These are phyloP conservation scores for Sialis lutaria DNA, from an alignment of 2,888 invertebrate species.

Conservation along the genomic window DNA sequence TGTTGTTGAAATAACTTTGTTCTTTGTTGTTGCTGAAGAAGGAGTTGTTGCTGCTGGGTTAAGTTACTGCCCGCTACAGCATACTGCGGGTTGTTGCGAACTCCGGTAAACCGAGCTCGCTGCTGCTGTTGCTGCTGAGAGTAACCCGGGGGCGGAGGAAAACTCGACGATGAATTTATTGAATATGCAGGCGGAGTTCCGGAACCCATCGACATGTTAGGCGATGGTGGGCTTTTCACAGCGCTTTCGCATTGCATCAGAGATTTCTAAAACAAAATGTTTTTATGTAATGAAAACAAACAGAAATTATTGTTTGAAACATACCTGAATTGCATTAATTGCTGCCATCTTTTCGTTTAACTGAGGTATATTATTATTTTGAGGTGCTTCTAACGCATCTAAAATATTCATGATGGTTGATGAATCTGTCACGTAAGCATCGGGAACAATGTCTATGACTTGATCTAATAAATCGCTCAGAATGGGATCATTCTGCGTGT, in stretches of 20 bases:
- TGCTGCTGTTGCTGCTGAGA: constrained; percentile 11
- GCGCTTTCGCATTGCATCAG: constrained; percentile 63
- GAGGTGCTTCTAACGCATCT: constrained; percentile 23
- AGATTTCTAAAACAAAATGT: constrained; percentile 32
- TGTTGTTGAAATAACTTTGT: constrained; percentile 22
- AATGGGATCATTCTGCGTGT: constrained; percentile 42
- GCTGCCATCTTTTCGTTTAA: constrained; percentile 63
- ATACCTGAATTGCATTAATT: constrained; percentile 65
- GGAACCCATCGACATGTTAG: constrained; percentile 24
- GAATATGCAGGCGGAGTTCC: constrained; percentile 44
- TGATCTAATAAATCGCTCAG: constrained; percentile 73
- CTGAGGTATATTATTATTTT: constrained; percentile 17
- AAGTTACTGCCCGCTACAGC: constrained; percentile 13
- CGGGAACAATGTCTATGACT: constrained; percentile 65
- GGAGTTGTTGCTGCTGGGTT: constrained; percentile 14
- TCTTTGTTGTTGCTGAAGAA: constrained; percentile 32
- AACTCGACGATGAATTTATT: constrained; percentile 15
- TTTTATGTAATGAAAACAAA: no score
- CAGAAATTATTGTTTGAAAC: no score
- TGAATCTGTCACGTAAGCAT: constrained; percentile 28
- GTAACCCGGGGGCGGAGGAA: constrained; percentile 25
- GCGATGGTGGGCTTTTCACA: constrained; percentile 42
- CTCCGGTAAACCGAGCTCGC: constrained; percentile 5
- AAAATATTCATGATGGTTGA: constrained; percentile 17
- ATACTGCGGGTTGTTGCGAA: constrained; percentile 10